phyloP scores from a whole-genome alignment of 1,140 invertebrate genomes.

The Teleopsis dalmanni region DNA sequence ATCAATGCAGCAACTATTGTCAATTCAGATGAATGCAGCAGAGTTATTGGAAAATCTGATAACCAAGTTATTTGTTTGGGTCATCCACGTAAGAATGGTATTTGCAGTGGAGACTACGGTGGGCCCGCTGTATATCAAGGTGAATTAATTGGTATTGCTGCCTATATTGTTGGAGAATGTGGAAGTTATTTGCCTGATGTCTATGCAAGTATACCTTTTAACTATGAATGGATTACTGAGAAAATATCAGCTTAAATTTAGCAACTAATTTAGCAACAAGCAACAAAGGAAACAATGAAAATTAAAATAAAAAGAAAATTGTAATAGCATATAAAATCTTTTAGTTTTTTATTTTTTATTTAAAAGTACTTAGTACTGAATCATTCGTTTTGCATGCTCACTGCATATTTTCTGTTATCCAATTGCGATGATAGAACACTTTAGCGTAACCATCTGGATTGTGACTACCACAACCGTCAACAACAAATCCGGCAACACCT shows the following conservation, averaged over 20 bases:
- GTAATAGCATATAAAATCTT: neutral
- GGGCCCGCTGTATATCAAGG: slow-evolving; percentile 28
- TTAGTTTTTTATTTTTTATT: neutral
- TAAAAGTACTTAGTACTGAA: no score
- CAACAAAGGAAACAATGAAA: no score
- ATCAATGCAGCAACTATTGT: slow-evolving; percentile 18
- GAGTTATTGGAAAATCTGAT: slow-evolving; percentile 1
- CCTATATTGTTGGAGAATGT: slow-evolving; percentile 24
- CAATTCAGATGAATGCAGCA: slow-evolving; percentile 11
- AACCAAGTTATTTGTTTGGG: slow-evolving; percentile 28
- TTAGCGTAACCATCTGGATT: slow-evolving; percentile 52
- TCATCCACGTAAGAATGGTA: slow-evolving; percentile 25
- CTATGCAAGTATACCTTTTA: slow-evolving; percentile 27
- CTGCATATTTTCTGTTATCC: slow-evolving; percentile 38
- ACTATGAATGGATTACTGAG: slow-evolving; percentile 25
- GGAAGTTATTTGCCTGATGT: slow-evolving; percentile 28
- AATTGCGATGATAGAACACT: slow-evolving; percentile 43
- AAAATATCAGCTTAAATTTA: no score
- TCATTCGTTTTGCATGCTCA: no score
- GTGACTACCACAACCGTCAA: slow-evolving; percentile 20
- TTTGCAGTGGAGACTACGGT: slow-evolving; percentile 29
- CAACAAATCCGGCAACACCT: slow-evolving; percentile 30
- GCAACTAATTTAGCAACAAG: no score
- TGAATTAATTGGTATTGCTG: slow-evolving; percentile 26
- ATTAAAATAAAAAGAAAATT: neutral